Evolutionary conservation across 2,888 invertebrate species (phyloP).

Genomic region (Hyposoter dolosus): DNA sequence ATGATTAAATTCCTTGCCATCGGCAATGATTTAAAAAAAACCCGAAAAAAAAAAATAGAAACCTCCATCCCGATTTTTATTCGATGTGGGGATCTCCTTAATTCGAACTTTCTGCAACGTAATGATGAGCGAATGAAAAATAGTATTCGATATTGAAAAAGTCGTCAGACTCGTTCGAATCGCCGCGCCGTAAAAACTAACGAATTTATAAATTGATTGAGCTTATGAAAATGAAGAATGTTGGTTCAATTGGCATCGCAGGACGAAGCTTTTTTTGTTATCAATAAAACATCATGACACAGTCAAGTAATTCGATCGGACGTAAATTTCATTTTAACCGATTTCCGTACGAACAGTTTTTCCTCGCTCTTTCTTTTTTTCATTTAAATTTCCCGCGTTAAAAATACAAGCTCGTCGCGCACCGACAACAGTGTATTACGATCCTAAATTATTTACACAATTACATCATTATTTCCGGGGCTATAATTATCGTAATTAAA

Average conservation of each 20-base stretch:
- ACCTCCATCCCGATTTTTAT: neutral
- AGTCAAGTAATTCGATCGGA: conserved; percentile 9
- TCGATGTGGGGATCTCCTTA: neutral
- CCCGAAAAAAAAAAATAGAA: neutral
- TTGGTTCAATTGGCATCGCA: conserved; percentile 37
- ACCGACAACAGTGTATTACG: conserved; percentile 55
- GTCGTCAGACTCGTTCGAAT: neutral
- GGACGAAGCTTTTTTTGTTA: conserved; percentile 12
- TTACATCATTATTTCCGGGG: conserved; percentile 62
- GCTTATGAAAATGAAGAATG: conserved; percentile 44
- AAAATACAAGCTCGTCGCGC: conserved; percentile 55
- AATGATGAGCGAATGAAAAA: neutral
- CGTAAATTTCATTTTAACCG: neutral
- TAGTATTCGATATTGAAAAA: neutral
- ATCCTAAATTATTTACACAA: conserved; percentile 70
- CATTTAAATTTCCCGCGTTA: conserved; percentile 44
- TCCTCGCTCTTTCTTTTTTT: neutral
- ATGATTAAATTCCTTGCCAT: neutral
- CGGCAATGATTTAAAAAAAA: neutral
- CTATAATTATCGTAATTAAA: conserved; percentile 52
- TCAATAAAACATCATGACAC: conserved; percentile 42
- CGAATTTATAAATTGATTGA: conserved; percentile 39
- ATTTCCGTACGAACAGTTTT: no score
- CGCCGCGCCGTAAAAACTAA: neutral
- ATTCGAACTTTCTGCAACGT: neutral